These are phyloP conservation scores for Diplogasteroides magnus DNA, from an alignment of 1,140 invertebrate genomes.

Conservation along the genomic window DNA sequence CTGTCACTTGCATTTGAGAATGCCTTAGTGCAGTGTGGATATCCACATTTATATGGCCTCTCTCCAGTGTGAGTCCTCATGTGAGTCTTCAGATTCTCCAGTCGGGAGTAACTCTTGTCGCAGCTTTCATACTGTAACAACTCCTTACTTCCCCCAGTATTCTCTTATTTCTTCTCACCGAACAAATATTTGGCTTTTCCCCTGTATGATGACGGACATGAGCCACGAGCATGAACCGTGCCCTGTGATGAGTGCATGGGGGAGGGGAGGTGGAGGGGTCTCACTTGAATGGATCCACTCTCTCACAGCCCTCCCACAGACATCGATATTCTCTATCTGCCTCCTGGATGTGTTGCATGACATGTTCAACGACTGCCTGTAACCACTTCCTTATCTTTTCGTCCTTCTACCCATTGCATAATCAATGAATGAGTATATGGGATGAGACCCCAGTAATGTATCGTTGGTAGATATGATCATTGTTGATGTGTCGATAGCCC, in stretches of 20 bases:
- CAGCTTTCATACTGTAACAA: conserved; percentile 87
- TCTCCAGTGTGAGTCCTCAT: too few relatives aligned
- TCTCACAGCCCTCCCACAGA: conserved; percentile 20
- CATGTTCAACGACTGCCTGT: conserved; percentile 14
- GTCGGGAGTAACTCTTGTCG: conserved; percentile 86
- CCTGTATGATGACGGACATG: conserved; percentile 97
- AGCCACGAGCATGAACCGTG: conserved; percentile 97
- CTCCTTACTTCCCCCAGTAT: conserved; percentile 25
- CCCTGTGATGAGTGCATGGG: conserved; percentile 99
- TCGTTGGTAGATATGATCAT: too few relatives aligned
- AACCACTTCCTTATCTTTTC: too few relatives aligned
- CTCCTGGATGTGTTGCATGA: conserved; percentile 4
- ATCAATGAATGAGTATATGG: background rate
- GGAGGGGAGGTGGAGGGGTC: too few relatives aligned
- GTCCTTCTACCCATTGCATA: background rate
- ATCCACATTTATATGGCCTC: conserved; percentile 97
- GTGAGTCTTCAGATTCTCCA: conserved; percentile 97
- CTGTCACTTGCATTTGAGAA: conserved; percentile 97
- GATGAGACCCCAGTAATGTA: too few relatives aligned
- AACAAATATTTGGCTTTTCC: conserved; percentile 97
- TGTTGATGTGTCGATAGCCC: too few relatives aligned
- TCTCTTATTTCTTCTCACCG: conserved; percentile 72
- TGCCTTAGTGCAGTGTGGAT: conserved; percentile 86
- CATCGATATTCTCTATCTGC: conserved; percentile 10
- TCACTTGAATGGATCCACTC: too few relatives aligned